Conservation (phyloP, 2,888 invertebrate species). For the Autographa gamma region DNA sequence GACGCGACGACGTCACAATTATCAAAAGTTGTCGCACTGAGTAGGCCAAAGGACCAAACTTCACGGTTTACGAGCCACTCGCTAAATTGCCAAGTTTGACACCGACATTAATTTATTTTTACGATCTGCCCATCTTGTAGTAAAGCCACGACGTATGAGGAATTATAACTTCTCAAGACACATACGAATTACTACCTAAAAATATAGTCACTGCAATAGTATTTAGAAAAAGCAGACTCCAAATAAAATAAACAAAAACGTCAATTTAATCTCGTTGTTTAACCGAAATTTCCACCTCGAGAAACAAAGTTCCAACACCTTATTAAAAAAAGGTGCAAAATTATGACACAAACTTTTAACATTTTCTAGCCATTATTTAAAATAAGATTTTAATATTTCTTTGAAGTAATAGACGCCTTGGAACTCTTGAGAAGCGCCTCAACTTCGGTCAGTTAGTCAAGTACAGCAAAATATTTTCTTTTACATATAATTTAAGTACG, state of each 20-base stretch:
- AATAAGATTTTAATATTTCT: slow-evolving; percentile 9
- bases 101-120: slow-evolving; percentile 65
- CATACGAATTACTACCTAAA: too few relatives aligned
- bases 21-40: slow-evolving; percentile 55
- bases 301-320: neutral
- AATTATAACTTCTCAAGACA: too few relatives aligned
- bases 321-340: neutral
- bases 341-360: neutral
- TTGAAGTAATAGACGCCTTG: slow-evolving; percentile 10
- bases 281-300: neutral
- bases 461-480: slow-evolving; percentile 29
- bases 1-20: slow-evolving; percentile 44
- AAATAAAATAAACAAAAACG: neutral
- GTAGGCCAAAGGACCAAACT: slow-evolving; percentile 55
- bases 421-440: slow-evolving; percentile 13
- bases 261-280: too few relatives aligned
- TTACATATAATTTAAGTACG: slow-evolving; percentile 19
- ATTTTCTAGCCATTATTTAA: slow-evolving; percentile 5
- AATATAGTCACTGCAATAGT: too few relatives aligned
- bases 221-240: neutral
- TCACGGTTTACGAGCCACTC: slow-evolving; percentile 63
- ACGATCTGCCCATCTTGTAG: slow-evolving; percentile 48
- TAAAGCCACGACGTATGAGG: neutral
- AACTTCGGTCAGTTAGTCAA: slow-evolving; percentile 1
- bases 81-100: slow-evolving; percentile 67